Percentiles rank a stretch among this genome's conserved stretches.
Evolutionary conservation across 2,113 vertebrate species (phyloP).

Genomic region (Eubucco bourcierii): DNA sequence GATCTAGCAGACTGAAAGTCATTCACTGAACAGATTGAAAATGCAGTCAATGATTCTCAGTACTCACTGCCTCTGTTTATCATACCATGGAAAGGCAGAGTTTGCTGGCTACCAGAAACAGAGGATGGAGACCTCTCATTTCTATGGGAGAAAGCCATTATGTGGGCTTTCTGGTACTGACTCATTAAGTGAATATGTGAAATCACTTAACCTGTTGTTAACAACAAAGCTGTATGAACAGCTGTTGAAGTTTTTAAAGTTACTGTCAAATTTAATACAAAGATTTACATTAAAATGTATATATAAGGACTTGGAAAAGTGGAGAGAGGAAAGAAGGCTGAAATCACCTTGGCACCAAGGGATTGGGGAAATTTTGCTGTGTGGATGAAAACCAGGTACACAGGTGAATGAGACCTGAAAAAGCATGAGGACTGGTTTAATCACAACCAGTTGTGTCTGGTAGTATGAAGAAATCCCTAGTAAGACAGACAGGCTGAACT

Average conservation of each 20-base stretch:
- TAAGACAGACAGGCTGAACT: background rate
- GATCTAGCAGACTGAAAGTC: background rate
- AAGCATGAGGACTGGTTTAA: background rate
- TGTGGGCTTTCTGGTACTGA: background rate
- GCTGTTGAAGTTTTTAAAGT: background rate
- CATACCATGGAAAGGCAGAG: background rate
- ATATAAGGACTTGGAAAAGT: background rate
- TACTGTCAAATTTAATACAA: background rate
- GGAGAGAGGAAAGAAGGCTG: background rate
- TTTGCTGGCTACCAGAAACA: background rate
- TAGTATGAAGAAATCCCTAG: background rate
- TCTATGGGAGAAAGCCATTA: background rate
- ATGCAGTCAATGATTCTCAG: constrained; percentile 1
- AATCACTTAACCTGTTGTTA: background rate
- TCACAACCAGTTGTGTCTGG: background rate
- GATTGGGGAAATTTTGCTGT: background rate
- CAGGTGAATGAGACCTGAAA: background rate
- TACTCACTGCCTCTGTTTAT: background rate
- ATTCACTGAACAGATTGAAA: background rate
- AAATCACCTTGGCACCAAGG: background rate
- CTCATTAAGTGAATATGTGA: background rate
- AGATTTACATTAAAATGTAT: background rate
- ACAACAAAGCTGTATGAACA: background rate
- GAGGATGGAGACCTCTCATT: background rate
- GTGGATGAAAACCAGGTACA: background rate